phyloP scores from a whole-genome alignment of 2,888 invertebrate genomes.

The Lypha dubia region DNA sequence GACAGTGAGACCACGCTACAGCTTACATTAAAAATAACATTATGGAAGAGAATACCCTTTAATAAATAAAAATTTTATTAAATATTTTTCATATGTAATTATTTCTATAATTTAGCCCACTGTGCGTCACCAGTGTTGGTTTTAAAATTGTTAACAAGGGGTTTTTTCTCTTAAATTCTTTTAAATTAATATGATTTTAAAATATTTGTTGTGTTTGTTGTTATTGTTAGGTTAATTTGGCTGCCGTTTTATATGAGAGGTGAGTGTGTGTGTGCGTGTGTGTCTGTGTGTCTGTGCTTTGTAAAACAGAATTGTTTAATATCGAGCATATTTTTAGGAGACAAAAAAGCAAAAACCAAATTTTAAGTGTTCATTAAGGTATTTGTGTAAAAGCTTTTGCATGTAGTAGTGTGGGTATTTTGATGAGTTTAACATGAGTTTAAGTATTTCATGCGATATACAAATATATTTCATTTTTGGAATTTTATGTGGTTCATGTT shows the following conservation, averaged over 20 bases:
- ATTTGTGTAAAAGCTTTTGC: background rate
- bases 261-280: background rate
- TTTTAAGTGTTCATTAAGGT: background rate
- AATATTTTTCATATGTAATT: too few relatives aligned
- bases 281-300: too few relatives aligned
- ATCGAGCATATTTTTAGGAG: background rate
- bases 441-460: background rate
- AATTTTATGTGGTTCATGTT: background rate
- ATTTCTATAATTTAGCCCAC: background rate
- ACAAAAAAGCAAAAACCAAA: background rate
- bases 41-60: too few relatives aligned
- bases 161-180: background rate
- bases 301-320: background rate
- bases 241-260: background rate
- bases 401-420: background rate
- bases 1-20: too few relatives aligned
- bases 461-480: too few relatives aligned
- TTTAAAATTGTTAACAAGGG: background rate
- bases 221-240: background rate
- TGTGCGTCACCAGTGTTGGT: background rate
- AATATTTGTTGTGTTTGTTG: background rate
- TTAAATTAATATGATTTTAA: background rate
- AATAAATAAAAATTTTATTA: too few relatives aligned
- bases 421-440: conserved; percentile 25
- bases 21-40: too few relatives aligned